phyloP scores from a whole-genome alignment of 2,113 vertebrate species.

The Takifugu bimaculatus region DNA sequence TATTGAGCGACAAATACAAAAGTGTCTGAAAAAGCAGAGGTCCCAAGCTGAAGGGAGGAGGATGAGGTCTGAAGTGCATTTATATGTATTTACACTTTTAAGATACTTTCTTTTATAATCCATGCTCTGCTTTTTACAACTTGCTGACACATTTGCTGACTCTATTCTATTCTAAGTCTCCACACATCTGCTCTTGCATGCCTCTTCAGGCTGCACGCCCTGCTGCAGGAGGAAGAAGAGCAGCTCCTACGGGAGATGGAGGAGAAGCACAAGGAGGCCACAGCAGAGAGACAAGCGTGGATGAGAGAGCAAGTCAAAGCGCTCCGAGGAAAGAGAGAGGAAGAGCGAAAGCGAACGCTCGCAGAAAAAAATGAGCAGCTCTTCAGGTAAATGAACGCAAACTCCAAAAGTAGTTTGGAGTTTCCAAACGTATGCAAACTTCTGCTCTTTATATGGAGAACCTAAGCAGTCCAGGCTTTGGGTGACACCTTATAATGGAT shows the following conservation, averaged over 20 bases:
- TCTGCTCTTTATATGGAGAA: too few species aligned
- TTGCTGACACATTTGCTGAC: too few species aligned
- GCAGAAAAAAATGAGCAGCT: conserved; percentile 83
- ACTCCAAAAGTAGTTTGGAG: not conserved
- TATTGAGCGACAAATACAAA: conserved; percentile 60
- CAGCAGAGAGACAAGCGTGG: conserved; percentile 66
- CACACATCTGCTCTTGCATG: not conserved
- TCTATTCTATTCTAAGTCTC: not conserved
- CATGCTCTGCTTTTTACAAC: too few species aligned
- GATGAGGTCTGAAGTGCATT: conserved; percentile 71
- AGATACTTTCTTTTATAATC: too few species aligned
- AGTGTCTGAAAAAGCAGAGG: conserved; percentile 62
- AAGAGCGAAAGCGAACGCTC: conserved; percentile 76
- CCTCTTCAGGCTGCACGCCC: conserved; percentile 73
- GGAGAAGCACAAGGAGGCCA: conserved; percentile 66
- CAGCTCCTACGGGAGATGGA: conserved; percentile 76
- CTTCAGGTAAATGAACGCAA: conserved; percentile 77
- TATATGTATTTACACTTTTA: not conserved
- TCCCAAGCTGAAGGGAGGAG: conserved; percentile 69
- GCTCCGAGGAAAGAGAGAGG: conserved; percentile 79
- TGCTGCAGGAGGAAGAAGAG: conserved; percentile 82
- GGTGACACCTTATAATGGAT: too few species aligned
- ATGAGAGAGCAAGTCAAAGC: conserved; percentile 75
- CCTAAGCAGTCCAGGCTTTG: too few species aligned
- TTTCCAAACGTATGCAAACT: too few species aligned